Evolutionary conservation across 2,888 invertebrate genomes (phyloP), one percentile per base, ranked within the genome.

Genomic region (Calliscelio sp.): DNA sequence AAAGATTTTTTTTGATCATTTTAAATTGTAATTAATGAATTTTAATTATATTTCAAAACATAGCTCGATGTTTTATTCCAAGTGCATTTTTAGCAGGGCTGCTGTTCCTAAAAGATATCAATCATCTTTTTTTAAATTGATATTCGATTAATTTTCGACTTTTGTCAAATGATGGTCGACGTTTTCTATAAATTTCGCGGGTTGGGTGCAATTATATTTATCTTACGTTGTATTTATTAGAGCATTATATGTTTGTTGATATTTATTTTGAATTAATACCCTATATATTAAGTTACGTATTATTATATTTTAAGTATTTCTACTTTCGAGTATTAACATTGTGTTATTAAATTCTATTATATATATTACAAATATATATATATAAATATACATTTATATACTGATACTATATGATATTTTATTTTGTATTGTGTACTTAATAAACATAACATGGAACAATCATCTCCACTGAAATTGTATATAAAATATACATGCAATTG

Each of bases 11-110:
- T 28, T 28, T 28, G 8, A 28, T 44, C 16, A 44, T 44, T 44
- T 44, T 44, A 8, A 28, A 28, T 28, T 28, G 28, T 28, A 28
- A 28, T 6, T 28, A 28, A 4, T 28, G 28, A 28, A 28, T 28
- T 4, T 28, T 4, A 28, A 28, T 28, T 28, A n/a, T n/a, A n/a
- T n/a, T n/a, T n/a, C n/a, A n/a, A n/a, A n/a, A n/a, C n/a, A n/a
- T n/a, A n/a, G 28, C 28, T 28, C 28, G 38, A 41, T 14, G 14
- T 41, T 24, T 46, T 35, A 59, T 73, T 51, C 73, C 51, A 44
- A 61, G 16, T 51, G 41, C 51, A 61, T 73, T 61, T 49, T 38
- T 20, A 73, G 51, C 73, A 73, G 73, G 73, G 73, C 73, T 73
- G 73, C 59, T 59, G 35, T 38, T 46, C 49, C 53, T 28, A 28